Percentiles rank a stretch among this genome's conserved stretches.
These are phyloP conservation scores for Pangasius macronema DNA, from an alignment of 2,797 vertebrate species.

Conservation along the genomic window DNA sequence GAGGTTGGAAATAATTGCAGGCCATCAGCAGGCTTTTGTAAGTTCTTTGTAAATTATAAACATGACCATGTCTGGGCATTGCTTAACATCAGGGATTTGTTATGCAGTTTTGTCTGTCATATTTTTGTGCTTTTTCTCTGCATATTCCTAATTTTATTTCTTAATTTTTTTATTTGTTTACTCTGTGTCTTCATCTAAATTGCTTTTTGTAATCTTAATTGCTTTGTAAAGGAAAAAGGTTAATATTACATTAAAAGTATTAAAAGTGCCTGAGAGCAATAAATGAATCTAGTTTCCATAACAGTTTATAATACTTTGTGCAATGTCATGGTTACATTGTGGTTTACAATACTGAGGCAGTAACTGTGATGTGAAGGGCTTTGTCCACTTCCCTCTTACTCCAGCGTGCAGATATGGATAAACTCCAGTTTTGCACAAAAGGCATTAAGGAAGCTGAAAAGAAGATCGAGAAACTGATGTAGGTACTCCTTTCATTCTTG, in stretches of 20 bases:
- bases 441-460: slow-evolving; percentile 68
- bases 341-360: not conserved
- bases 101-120: not conserved
- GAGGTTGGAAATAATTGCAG: slow-evolving; percentile 63
- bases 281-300: no score
- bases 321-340: not conserved
- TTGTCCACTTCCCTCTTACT: not conserved
- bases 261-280: not conserved
- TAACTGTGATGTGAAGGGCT: not conserved
- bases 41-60: slow-evolving; percentile 44
- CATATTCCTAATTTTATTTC: not conserved
- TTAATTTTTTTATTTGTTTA: not conserved
- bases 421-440: slow-evolving; percentile 64
- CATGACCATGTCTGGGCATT: not conserved
- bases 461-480: slow-evolving; percentile 72
- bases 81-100: not conserved
- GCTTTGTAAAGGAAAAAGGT: not conserved
- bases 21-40: slow-evolving; percentile 74
- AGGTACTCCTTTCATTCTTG: slow-evolving; percentile 16
- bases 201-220: not conserved
- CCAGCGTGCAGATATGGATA: slow-evolving; percentile 72
- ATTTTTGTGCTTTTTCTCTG: not conserved
- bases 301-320: not conserved
- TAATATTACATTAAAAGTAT: not conserved
- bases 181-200: not conserved